A percentile compares a stretch with the other conserved stretches of the same genome.
phyloP scores from a whole-genome alignment of 2,888 invertebrate genomes.

The Sicus ferrugineus region DNA sequence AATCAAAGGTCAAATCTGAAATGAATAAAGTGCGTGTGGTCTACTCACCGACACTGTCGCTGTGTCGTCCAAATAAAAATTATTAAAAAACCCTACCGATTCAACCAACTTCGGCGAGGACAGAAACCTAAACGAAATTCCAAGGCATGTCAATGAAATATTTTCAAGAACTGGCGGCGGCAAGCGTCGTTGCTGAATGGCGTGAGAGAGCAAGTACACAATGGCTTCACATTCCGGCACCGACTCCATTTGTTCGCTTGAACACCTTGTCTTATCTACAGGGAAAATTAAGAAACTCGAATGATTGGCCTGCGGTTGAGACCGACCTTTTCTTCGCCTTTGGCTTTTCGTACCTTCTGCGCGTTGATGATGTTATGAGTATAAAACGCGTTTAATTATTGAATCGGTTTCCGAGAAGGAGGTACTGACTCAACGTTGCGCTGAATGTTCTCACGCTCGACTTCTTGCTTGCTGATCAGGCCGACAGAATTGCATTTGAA shows the following conservation, averaged over 20 bases:
- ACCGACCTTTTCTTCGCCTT: conserved; percentile 19
- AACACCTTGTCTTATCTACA: conserved; percentile 28
- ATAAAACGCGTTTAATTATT: conserved; percentile 45
- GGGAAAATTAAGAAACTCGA: conserved; percentile 8
- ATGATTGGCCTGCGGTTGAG: conserved; percentile 22
- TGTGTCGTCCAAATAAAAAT: conserved; percentile 22
- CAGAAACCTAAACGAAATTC: conserved; percentile 14
- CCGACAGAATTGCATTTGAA: conserved; percentile 4
- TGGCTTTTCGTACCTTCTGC: conserved; percentile 21
- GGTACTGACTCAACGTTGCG: conserved; percentile 35
- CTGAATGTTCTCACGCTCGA: conserved; percentile 31
- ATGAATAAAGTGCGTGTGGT: conserved; percentile 16
- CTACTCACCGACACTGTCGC: neutral
- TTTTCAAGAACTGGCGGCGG: conserved; percentile 26
- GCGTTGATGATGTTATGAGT: conserved; percentile 35
- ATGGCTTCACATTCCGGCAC: conserved; percentile 23
- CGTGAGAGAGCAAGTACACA: conserved; percentile 16
- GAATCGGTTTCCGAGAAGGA: conserved; percentile 43
- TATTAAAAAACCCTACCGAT: conserved; percentile 34
- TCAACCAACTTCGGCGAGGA: conserved; percentile 30
- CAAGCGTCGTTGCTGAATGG: conserved; percentile 13
- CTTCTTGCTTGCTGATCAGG: conserved; percentile 6
- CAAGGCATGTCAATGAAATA: conserved; percentile 29
- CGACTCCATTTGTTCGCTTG: conserved; percentile 27
- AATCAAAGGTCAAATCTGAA: neutral